These are phyloP conservation scores for Cyaniris semiargus DNA, from an alignment of 2,888 invertebrate genomes.

Conservation along the genomic window DNA sequence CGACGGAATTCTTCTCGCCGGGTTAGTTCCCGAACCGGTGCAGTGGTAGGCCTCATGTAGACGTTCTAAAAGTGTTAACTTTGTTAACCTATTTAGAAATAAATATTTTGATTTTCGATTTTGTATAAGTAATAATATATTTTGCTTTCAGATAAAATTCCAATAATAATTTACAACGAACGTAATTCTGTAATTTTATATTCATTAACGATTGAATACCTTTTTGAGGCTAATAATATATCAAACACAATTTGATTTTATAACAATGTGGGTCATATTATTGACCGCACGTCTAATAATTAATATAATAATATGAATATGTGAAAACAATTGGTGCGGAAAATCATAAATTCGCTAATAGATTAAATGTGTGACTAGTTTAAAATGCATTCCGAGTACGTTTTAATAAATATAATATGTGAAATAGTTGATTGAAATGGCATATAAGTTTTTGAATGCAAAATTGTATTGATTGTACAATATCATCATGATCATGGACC, in stretches of 20 bases:
- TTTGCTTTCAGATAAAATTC: not conserved
- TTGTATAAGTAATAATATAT: not conserved
- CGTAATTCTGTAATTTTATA: not conserved
- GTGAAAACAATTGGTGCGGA: slow-evolving; percentile 35
- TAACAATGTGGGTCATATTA: slow-evolving; percentile 29
- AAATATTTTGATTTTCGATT: too few relatives aligned
- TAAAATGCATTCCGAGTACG: slow-evolving; percentile 30
- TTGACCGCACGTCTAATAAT: slow-evolving; percentile 33
- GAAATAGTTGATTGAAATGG: slow-evolving; percentile 45
- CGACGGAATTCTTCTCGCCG: too few relatives aligned
- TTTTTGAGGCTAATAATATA: slow-evolving; percentile 3
- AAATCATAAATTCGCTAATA: slow-evolving; percentile 36
- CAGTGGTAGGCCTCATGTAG: too few relatives aligned
- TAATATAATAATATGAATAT: slow-evolving; percentile 34
- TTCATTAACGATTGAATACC: not conserved
- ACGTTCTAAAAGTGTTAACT: too few relatives aligned
- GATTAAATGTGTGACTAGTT: slow-evolving; percentile 34
- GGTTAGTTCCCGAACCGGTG: too few relatives aligned
- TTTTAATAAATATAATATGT: slow-evolving; percentile 39
- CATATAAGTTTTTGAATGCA: slow-evolving; percentile 51
- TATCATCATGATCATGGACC: not conserved
- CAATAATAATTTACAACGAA: not conserved
- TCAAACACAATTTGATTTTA: slow-evolving; percentile 30
- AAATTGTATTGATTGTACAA: slow-evolving; percentile 45
- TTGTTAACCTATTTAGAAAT: too few relatives aligned